Conservation (phyloP, 2,113 vertebrate genomes). For the Sisor rabdophorus region DNA sequence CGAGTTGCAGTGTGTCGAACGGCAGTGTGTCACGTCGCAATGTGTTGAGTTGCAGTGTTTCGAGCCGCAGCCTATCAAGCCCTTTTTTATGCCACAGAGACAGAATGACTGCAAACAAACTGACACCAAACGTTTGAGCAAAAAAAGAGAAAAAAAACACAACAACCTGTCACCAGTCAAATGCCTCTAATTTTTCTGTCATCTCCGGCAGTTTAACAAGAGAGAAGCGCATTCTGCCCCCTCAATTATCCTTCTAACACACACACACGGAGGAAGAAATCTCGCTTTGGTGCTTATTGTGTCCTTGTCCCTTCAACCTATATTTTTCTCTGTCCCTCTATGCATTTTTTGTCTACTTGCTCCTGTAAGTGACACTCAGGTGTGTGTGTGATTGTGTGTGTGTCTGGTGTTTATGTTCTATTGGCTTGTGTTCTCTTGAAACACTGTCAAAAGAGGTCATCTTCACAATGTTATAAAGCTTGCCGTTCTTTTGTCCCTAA, state of each 20-base stretch:
- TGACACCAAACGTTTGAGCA: constrained; percentile 74
- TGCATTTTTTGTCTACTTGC: constrained; percentile 25
- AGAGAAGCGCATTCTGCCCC: constrained; percentile 64
- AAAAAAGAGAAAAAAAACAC: constrained; percentile 57
- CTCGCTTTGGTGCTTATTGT: constrained; percentile 9
- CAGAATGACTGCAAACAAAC: constrained; percentile 76
- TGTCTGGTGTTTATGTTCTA: constrained; percentile 55
- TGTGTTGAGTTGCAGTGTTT: constrained; percentile 46
- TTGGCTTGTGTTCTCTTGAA: constrained; percentile 84
- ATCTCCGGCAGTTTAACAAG: constrained; percentile 77
- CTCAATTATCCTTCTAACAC: constrained; percentile 59
- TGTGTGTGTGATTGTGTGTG: constrained; percentile 29
- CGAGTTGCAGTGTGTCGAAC: no score
- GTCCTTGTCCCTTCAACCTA: constrained; percentile 24
- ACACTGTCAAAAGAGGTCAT: constrained; percentile 81
- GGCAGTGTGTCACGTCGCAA: constrained; percentile 46
- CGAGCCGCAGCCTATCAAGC: no score
- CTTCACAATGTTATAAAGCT: constrained; percentile 72
- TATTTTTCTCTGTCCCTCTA: constrained; percentile 44
- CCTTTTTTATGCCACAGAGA: no score
- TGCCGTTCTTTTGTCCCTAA: constrained; percentile 76
- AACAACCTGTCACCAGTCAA: constrained; percentile 75
- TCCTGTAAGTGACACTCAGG: constrained; percentile 7
- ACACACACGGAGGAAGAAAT: constrained; percentile 48
- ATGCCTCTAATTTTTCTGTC: constrained; percentile 80